These are phyloP conservation scores for Phacellophora camtschatica DNA, from an alignment of 30 jellyfish, hydroid and myxozoan genomes.

Conservation along the genomic window DNA sequence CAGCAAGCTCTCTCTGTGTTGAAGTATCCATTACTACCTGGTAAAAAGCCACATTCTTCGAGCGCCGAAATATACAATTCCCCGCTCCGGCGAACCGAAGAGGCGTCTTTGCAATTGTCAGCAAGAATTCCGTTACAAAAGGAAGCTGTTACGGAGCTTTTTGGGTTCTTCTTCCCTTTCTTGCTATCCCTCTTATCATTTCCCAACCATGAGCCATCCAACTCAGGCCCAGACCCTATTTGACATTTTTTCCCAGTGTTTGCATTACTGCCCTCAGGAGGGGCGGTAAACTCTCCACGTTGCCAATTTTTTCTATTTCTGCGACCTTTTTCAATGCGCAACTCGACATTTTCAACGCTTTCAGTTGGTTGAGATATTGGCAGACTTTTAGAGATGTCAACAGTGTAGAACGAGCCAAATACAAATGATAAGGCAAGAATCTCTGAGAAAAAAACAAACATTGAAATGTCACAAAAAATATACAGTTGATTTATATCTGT, in stretches of 20 bases:
- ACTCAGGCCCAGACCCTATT: background rate
- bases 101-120: constrained; percentile 7
- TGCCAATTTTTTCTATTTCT: constrained; percentile 56
- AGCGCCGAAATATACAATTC: constrained; percentile 3
- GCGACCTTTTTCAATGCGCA: constrained; percentile 63
- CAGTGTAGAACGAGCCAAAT: constrained; percentile 70
- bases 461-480: background rate
- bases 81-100: background rate
- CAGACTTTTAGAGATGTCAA: constrained; percentile 46
- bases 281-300: constrained; percentile 62
- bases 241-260: background rate
- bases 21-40: constrained; percentile 5
- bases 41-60: constrained; percentile 59
- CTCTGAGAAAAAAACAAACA: background rate
- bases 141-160: constrained; percentile 11
- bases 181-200: background rate
- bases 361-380: constrained; percentile 70
- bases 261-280: background rate
- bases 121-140: constrained; percentile 69
- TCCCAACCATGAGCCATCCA: background rate
- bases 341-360: constrained; percentile 34
- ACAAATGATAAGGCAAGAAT: constrained; percentile 17
- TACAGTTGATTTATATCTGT: background rate
- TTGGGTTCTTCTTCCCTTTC: no score
- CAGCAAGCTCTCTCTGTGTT: constrained; percentile 38